Conservation (phyloP, 2,888 invertebrate genomes). For the Hipparchia sbordonii region DNA sequence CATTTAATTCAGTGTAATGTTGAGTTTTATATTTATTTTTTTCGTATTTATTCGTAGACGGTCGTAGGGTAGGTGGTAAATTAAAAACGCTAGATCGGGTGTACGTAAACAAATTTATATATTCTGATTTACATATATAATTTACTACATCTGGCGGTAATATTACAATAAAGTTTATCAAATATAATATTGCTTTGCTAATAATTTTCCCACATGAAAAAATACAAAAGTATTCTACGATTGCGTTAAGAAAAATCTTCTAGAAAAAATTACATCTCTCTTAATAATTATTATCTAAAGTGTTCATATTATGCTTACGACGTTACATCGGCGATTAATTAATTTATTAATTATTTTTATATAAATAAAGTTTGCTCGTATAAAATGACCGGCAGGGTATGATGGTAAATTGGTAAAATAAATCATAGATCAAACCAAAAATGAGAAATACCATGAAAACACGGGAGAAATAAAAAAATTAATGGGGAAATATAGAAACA, state of each 20-base stretch:
- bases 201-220: constrained; percentile 65
- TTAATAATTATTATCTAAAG: constrained; percentile 54
- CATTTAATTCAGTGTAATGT: too few relatives aligned
- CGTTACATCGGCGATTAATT: constrained; percentile 49
- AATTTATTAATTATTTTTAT: constrained; percentile 46
- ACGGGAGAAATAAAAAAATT: not conserved
- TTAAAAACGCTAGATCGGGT: constrained; percentile 61
- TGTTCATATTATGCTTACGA: constrained; percentile 77
- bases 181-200: constrained; percentile 77
- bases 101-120: constrained; percentile 80
- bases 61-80: constrained; percentile 27
- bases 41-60: not conserved
- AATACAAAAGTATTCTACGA: constrained; percentile 79
- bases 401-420: constrained; percentile 1
- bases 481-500: not conserved
- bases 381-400: constrained; percentile 43
- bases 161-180: constrained; percentile 67
- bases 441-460: not conserved
- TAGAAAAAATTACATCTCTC: constrained; percentile 77
- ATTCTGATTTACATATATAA: constrained; percentile 69
- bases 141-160: constrained; percentile 69
- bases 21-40: too few relatives aligned
- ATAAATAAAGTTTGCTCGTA: constrained; percentile 55
- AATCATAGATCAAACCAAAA: constrained; percentile 22
- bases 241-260: constrained; percentile 71